phyloP scores from a whole-genome alignment of 2,888 invertebrate genomes.

The Heliothis peltigera region DNA sequence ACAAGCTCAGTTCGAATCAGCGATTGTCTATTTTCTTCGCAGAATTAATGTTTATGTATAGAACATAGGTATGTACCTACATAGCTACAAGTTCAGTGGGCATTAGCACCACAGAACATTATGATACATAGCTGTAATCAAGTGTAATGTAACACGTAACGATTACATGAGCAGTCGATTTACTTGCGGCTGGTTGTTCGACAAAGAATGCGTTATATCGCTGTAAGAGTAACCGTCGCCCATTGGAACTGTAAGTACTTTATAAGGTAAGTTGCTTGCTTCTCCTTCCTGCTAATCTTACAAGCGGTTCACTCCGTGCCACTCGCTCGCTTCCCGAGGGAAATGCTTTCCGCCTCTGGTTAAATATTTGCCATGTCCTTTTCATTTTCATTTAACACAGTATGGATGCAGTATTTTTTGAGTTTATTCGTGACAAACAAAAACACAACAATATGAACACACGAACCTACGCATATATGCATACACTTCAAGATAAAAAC shows the following conservation, averaged over 20 bases:
- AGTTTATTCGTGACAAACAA: too few species aligned
- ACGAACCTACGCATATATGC: too few species aligned
- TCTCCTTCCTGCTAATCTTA: slow-evolving; percentile 40
- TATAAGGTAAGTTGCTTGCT: slow-evolving; percentile 1
- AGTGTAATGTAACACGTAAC: slow-evolving; percentile 45
- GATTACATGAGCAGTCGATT: slow-evolving; percentile 43
- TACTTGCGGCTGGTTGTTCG: slow-evolving; percentile 34
- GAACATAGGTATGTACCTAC: neutral
- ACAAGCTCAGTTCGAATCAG: too few species aligned
- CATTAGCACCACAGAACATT: slow-evolving; percentile 14
- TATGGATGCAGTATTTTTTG: too few species aligned
- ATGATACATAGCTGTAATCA: slow-evolving; percentile 48
- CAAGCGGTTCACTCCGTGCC: too few species aligned
- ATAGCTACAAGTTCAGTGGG: slow-evolving; percentile 40
- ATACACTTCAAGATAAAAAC: too few species aligned
- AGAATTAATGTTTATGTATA: neutral
- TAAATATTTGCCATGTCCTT: too few species aligned
- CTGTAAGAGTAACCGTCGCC: slow-evolving; percentile 21
- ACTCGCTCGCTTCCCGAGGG: too few species aligned
- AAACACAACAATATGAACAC: too few species aligned
- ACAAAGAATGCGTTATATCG: slow-evolving; percentile 38
- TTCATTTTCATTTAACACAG: too few species aligned
- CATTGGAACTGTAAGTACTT: slow-evolving; percentile 17
- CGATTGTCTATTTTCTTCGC: neutral
- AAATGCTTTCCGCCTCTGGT: too few species aligned